Evolutionary conservation across 2,797 vertebrate genomes (phyloP), one percentile per base, ranked within the genome.

Genomic region (Onychomys leucogaster): DNA sequence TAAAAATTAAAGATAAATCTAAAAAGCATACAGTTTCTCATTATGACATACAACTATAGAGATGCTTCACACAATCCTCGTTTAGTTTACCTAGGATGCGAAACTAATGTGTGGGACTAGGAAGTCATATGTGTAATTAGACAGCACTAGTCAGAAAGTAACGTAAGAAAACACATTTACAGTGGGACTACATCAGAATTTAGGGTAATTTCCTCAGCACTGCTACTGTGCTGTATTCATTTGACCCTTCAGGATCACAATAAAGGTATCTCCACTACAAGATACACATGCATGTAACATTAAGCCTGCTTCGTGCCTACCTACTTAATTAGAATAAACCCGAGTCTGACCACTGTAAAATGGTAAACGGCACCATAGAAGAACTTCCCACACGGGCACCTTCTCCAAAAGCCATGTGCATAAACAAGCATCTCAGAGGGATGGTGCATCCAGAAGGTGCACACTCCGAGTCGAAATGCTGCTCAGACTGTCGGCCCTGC

Each of bases 51-150:
- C 75, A 83, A 89, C 82, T 73, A 29, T 6, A 29, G 55, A 29
- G n/a, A 32, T 10, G n/a, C 8, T 73, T 88, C 55, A 83, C 25
- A 57, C 13, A 94, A 73, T 75, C 63, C 63, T 49, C 71, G 13
- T 16, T 43, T 0, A 11, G 23, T 84, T 94, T 71, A 76, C 0
- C 55, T 11, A 75, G 52, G 65, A 89, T 34, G 43, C 46, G 92
- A 90, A 95, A 85, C 59, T 41, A 93, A 81, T 43, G 29, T 87
- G 16, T 85, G 57, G 80, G 11, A 49, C 75, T 73, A 61, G 94
- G 87, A 94, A 63, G 81, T 8, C 61, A 0, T 49, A 65, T 23
- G 61, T 65, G 29, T 19, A 12, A 65, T 67, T 63, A 82, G 27
- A 63, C 41, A 49, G 61, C 5, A 19, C 29, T 25, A 29, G 4